A percentile compares a stretch with the other conserved stretches of the same genome.
Evolutionary conservation across 2,888 invertebrate species (phyloP).

Genomic region (Heliconius ismenius): DNA sequence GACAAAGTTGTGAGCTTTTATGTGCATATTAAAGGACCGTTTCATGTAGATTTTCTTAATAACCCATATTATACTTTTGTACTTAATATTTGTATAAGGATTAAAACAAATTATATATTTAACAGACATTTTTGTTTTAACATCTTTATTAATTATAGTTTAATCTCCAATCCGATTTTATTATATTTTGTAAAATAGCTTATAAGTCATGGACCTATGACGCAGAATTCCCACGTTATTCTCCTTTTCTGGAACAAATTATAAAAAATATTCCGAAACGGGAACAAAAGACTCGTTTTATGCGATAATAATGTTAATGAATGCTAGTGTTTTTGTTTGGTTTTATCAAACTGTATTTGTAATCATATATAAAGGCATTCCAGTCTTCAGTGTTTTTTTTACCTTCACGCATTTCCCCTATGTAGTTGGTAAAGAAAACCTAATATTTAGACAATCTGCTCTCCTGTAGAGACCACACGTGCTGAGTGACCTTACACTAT

Average conservation of each 20-base stretch:
- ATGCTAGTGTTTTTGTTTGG: slow-evolving; percentile 12
- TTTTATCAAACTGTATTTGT: slow-evolving; percentile 10
- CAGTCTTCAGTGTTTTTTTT: background rate
- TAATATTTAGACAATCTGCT: background rate
- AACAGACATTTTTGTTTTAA: background rate
- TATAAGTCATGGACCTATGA: background rate
- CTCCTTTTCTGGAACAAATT: slow-evolving; percentile 13
- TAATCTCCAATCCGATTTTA: background rate
- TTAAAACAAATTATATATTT: background rate
- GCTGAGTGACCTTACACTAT: too few species aligned
- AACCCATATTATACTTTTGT: too few species aligned
- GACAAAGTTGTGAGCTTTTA: background rate
- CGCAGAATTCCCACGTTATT: slow-evolving; percentile 16
- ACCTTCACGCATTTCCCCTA: background rate
- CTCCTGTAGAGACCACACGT: background rate
- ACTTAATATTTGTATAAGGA: too few species aligned
- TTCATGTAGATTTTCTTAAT: too few species aligned
- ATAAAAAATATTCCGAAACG: slow-evolving; percentile 3
- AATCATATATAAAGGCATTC: background rate
- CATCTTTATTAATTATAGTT: background rate
- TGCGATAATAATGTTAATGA: slow-evolving; percentile 10
- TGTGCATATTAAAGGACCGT: background rate
- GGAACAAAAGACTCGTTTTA: slow-evolving; percentile 17
- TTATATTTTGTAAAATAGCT: background rate
- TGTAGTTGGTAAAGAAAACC: background rate